Conservation (phyloP, 2,888 invertebrate species). For the Sesamia inferens region DNA sequence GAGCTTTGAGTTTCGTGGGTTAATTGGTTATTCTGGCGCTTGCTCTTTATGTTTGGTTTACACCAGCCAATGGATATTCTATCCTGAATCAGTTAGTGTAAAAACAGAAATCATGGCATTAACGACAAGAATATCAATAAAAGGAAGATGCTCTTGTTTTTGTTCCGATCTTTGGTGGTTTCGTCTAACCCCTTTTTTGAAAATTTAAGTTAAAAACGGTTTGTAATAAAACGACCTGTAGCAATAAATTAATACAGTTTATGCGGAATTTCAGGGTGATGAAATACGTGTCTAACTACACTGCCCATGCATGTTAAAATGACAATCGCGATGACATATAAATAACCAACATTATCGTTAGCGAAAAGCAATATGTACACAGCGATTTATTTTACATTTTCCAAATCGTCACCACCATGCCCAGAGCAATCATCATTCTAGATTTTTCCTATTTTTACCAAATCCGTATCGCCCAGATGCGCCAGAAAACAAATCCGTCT, state of each 20-base stretch:
- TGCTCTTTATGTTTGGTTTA: neutral
- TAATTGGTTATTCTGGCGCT: too few species aligned
- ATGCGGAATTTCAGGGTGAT: neutral
- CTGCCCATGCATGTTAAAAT: neutral
- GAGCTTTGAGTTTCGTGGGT: neutral
- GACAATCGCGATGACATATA: neutral
- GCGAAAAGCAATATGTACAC: conserved; percentile 3
- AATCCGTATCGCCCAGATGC: conserved; percentile 37
- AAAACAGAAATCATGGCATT: neutral
- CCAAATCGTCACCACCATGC: conserved; percentile 18
- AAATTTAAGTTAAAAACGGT: too few species aligned
- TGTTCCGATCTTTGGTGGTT: neutral
- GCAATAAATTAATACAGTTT: neutral
- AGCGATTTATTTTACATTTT: conserved; percentile 12
- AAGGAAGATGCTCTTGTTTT: neutral
- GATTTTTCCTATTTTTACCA: conserved; percentile 19
- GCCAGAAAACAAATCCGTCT: conserved; percentile 29
- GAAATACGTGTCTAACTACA: neutral
- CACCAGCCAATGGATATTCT: neutral
- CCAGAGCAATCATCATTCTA: conserved; percentile 1
- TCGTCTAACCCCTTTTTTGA: too few species aligned
- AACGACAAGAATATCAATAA: neutral
- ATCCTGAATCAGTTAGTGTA: neutral
- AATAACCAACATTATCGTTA: conserved; percentile 33
- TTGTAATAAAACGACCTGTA: neutral